Evolutionary conservation across 2,797 vertebrate species (phyloP).

Genomic region (Clamator glandarius): DNA sequence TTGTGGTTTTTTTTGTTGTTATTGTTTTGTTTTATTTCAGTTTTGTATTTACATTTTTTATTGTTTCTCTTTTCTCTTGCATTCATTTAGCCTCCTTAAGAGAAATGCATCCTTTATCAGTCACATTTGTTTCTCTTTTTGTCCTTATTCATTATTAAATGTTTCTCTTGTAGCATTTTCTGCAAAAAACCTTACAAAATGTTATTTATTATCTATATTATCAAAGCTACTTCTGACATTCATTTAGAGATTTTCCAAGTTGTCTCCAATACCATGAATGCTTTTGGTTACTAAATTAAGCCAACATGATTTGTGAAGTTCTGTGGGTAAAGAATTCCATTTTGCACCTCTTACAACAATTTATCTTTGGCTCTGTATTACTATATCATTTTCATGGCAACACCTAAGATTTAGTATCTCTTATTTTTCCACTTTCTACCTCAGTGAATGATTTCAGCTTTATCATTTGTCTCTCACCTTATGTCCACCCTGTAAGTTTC

Average conservation of each 20-base stretch:
- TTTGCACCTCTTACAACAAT: not conserved
- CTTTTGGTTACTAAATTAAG: not conserved
- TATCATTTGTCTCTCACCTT: not conserved
- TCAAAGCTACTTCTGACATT: not conserved
- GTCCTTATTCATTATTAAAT: not conserved
- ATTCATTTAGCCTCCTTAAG: not conserved
- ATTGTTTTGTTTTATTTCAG: rapidly evolving
- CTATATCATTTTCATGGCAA: not conserved
- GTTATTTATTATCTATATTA: not conserved
- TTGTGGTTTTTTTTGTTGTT: not conserved
- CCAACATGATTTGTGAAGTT: not conserved
- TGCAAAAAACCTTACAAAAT: not conserved
- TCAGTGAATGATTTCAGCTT: not conserved
- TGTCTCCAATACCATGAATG: not conserved
- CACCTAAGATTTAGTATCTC: not conserved
- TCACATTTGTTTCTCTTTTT: not conserved
- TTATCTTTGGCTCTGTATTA: not conserved
- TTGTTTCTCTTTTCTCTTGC: not conserved
- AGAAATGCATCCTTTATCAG: not conserved
- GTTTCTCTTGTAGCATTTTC: not conserved
- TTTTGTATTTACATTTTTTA: not conserved
- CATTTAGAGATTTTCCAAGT: not conserved
- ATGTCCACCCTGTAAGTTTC: not conserved
- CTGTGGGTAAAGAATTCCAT: not conserved
- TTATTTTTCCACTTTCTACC: not conserved